Evolutionary conservation across 2,113 vertebrate genomes (phyloP).

Genomic region (Tachuris rubrigastra): DNA sequence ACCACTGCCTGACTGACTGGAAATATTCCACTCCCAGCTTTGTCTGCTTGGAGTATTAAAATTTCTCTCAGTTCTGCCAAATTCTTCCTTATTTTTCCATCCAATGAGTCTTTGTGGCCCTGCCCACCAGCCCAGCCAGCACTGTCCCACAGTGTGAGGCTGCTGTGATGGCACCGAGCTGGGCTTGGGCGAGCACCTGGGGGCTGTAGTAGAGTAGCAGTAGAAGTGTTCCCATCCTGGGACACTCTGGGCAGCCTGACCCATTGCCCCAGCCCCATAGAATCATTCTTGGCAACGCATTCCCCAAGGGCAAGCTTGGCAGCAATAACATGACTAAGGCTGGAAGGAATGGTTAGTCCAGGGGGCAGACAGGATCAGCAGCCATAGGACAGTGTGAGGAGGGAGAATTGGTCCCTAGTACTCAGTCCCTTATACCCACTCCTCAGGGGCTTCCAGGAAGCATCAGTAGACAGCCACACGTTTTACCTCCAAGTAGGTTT

Average conservation of each 20-base stretch:
- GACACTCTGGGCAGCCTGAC: not conserved
- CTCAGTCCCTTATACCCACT: rapidly evolving
- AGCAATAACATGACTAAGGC: not conserved
- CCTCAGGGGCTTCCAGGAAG: not conserved
- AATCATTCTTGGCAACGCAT: not conserved
- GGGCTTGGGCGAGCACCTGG: rapidly evolving
- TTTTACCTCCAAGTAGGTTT: not conserved
- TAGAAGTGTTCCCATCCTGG: not conserved
- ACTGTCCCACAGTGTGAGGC: not conserved
- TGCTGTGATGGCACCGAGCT: not conserved
- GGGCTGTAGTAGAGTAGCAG: not conserved
- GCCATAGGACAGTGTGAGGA: not conserved
- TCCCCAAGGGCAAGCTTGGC: not conserved
- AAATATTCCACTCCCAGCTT: not conserved
- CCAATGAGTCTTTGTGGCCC: not conserved
- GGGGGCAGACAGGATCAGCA: not conserved
- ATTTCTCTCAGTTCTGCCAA: not conserved
- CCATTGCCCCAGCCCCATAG: rapidly evolving
- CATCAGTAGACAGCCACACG: rapidly evolving
- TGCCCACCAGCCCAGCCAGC: not conserved
- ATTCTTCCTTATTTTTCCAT: not conserved
- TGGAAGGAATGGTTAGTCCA: not conserved
- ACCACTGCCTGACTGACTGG: not conserved
- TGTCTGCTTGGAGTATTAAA: not conserved
- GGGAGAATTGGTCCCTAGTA: rapidly evolving